These are phyloP conservation scores for Galaxea fascicularis DNA, from an alignment of 92 coral and sea anemone species.

Conservation along the genomic window DNA sequence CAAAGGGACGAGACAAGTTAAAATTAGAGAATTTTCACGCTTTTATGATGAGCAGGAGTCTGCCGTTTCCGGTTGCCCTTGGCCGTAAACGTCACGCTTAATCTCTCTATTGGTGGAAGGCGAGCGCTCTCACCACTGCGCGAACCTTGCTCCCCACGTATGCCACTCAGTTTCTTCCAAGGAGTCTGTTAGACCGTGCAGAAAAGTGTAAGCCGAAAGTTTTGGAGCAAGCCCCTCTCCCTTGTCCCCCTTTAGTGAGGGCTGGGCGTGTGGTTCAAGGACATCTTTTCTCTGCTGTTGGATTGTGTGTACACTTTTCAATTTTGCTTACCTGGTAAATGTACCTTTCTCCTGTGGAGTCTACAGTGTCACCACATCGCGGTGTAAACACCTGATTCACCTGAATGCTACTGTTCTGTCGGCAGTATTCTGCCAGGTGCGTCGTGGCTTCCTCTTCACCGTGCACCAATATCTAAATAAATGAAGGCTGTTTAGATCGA, in stretches of 20 bases:
- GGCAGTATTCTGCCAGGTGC: constrained; percentile 95
- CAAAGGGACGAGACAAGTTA: too few relatives aligned
- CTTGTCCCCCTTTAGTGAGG: not conserved
- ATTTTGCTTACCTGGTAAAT: constrained; percentile 87
- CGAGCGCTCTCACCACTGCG: too few relatives aligned
- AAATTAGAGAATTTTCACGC: too few relatives aligned
- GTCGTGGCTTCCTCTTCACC: constrained; percentile 86
- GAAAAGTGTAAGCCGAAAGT: too few relatives aligned
- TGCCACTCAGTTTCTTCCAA: too few relatives aligned
- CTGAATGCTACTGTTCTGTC: constrained; percentile 85
- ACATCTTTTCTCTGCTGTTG: not conserved
- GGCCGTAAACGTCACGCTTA: too few relatives aligned
- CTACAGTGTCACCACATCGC: constrained; percentile 89
- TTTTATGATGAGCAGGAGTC: too few relatives aligned
- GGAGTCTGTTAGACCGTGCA: too few relatives aligned
- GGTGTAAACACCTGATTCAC: constrained; percentile 93
- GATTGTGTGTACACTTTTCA: not conserved
- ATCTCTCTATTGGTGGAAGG: too few relatives aligned
- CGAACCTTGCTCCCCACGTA: too few relatives aligned
- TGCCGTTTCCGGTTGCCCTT: too few relatives aligned
- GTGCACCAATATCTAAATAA: constrained; percentile 83
- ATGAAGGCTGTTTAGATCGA: not conserved
- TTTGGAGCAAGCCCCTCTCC: too few relatives aligned
- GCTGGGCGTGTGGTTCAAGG: not conserved
- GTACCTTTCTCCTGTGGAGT: constrained; percentile 97